Conservation (phyloP, 2,888 invertebrate species). For the Cylloceria caligata region DNA sequence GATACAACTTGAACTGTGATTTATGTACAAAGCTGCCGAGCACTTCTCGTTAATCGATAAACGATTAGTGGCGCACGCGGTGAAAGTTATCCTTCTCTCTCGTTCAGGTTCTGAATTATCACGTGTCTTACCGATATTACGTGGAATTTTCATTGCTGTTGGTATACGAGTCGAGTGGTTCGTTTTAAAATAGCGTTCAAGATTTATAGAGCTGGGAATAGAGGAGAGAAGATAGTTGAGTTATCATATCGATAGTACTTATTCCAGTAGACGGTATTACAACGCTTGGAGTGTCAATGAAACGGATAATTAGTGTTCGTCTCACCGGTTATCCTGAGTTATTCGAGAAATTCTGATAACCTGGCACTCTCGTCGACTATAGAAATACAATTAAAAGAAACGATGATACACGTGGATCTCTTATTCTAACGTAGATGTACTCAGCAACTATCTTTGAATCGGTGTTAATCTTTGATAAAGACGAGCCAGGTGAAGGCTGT, state of each 20-base stretch:
- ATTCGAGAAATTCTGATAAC: conserved; percentile 53
- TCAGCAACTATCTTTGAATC: conserved; percentile 11
- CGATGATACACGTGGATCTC: background rate
- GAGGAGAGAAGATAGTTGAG: background rate
- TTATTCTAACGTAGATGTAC: conserved; percentile 13
- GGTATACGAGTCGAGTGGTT: background rate
- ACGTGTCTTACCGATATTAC: background rate
- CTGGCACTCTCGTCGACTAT: background rate
- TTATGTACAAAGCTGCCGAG: conserved; percentile 17
- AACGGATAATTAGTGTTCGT: conserved; percentile 54
- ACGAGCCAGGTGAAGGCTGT: conserved; percentile 27
- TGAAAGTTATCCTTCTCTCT: conserved; percentile 23
- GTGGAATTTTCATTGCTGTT: background rate
- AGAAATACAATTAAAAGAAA: conserved; percentile 13
- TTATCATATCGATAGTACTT: conserved; percentile 24
- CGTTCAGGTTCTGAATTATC: conserved; percentile 1
- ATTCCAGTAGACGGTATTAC: conserved; percentile 21
- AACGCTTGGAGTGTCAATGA: conserved; percentile 7
- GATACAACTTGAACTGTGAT: conserved; percentile 22
- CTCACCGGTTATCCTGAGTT: conserved; percentile 51
- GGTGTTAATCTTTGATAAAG: conserved; percentile 58
- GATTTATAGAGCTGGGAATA: background rate
- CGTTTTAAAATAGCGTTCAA: background rate
- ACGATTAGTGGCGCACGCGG: conserved; percentile 48
- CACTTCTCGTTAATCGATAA: conserved; percentile 49